Percentiles rank a stretch among this genome's conserved stretches.
Conservation (phyloP, 2,888 invertebrate genomes). For the Ditula angustiorana region DNA sequence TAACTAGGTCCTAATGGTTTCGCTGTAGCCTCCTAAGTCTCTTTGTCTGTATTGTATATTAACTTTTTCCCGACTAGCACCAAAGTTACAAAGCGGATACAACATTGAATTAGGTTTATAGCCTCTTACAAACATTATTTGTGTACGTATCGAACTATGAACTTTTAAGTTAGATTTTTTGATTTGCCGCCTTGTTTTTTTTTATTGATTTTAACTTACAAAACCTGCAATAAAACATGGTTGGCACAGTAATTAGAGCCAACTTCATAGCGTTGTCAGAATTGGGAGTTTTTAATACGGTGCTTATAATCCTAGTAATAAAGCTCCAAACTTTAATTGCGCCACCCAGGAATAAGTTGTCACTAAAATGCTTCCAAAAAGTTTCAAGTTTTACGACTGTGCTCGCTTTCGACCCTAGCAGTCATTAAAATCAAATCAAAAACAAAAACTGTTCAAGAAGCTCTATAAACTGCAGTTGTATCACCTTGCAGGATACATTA, state of each 20-base stretch:
- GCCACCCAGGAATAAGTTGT: background rate
- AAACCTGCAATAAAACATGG: background rate
- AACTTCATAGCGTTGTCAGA: background rate
- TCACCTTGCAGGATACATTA: constrained; percentile 59
- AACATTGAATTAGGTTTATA: no score
- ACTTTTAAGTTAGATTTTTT: no score
- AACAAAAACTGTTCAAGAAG: constrained; percentile 8
- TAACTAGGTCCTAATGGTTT: no score
- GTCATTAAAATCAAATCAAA: constrained; percentile 25
- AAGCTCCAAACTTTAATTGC: background rate
- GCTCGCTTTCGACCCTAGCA: background rate
- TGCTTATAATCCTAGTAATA: background rate
- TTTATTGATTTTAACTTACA: no score
- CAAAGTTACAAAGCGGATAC: no score
- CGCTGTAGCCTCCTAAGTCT: no score
- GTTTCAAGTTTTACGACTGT: constrained; percentile 13
- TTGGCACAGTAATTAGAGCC: background rate
- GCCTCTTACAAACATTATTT: no score
- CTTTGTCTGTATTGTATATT: no score
- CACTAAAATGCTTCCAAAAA: constrained; percentile 3
- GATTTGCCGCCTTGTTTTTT: no score
- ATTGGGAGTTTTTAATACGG: background rate
- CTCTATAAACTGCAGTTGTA: constrained; percentile 53
- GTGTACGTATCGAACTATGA: no score
- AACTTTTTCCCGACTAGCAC: no score